Base-by-base conservation (phyloP, 2,113 vertebrate genomes). In the Hippolais icterina region DNA sequence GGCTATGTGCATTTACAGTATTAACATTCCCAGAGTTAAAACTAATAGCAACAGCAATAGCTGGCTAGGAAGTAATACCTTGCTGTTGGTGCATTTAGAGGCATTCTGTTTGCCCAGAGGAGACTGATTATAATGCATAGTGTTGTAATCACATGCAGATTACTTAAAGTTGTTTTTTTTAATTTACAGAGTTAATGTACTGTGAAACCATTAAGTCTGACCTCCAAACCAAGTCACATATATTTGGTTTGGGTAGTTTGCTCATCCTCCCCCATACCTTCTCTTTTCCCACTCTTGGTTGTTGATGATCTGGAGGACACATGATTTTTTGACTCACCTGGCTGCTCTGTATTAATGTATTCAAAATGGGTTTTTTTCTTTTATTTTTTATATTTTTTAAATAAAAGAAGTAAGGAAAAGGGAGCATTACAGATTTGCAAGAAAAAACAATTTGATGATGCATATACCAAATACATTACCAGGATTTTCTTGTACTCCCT, bases 141-240 rank as follows among this genome's bases (percentile, higher is more conserved):
- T 0, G 0, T 27, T 93, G 63, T 85, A 93, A 96, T 91, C 87
- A 85, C 78, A 74, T 85, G 87, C 82, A 91, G 74, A 83, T 96
- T 82, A 84, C 84, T 94, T 87, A 35, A 93, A 92, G 71, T 86
- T 88, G 41, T 6, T 14, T 21, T n/a, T 35, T 96, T 89, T 77
- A 83, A 89, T 85, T 93, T 95, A 74, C 78, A 84, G 84, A 79
- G 50, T 79, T 72, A 93, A 74, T 83, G 70, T 79, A 47, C 70
- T 85, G 66, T 85, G 90, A 83, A 91, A 70, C 69, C 37, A 78
- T 86, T 90, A 95, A 77, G 63, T 86, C 25, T 94, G 94, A 96
- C 90, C 79, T 91, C 84, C 79, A 95, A 90, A 57, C 42, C 50
- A 83, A 82, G 71, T 77, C 53, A 39, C 20, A 89, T 89, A 27